Evolutionary conservation across 2,888 invertebrate species (phyloP).

Genomic region (Clivina fossor): DNA sequence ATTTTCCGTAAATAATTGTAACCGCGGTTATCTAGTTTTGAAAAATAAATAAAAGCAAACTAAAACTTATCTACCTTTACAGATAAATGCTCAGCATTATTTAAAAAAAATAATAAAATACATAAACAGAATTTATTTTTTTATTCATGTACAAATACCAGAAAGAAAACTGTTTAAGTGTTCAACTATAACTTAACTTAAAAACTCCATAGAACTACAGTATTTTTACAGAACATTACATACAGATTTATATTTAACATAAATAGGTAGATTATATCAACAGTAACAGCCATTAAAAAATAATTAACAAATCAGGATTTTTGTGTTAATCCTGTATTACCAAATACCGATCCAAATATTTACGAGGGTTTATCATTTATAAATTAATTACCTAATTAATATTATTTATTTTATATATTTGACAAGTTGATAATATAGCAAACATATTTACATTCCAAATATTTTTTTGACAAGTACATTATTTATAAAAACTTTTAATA

Average conservation of each 20-base stretch:
- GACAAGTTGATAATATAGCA: too few relatives aligned
- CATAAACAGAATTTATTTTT: constrained; percentile 35
- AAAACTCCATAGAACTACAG: constrained; percentile 20
- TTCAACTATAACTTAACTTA: constrained; percentile 8
- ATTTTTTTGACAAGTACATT: background rate
- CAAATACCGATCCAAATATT: constrained; percentile 21
- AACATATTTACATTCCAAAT: too few relatives aligned
- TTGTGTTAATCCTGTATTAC: too few relatives aligned
- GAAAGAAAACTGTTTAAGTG: constrained; percentile 16
- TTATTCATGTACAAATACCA: constrained; percentile 34
- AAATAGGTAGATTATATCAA: constrained; percentile 16
- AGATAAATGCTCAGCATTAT: constrained; percentile 34
- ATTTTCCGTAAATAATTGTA: constrained; percentile 30
- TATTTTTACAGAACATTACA: constrained; percentile 31
- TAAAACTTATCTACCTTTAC: constrained; percentile 20
- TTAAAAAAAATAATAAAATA: constrained; percentile 20
- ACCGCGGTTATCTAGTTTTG: constrained; percentile 31
- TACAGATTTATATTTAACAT: constrained; percentile 15
- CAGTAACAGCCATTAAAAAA: constrained; percentile 22
- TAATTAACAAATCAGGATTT: too few relatives aligned
- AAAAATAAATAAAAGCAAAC: constrained; percentile 7
- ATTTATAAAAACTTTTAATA: background rate
- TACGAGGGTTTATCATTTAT: constrained; percentile 4
- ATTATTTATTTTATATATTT: too few relatives aligned
- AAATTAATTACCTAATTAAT: too few relatives aligned